These are phyloP conservation scores for Diarsia mendica DNA, from an alignment of 2,888 invertebrate species.

Conservation along the genomic window DNA sequence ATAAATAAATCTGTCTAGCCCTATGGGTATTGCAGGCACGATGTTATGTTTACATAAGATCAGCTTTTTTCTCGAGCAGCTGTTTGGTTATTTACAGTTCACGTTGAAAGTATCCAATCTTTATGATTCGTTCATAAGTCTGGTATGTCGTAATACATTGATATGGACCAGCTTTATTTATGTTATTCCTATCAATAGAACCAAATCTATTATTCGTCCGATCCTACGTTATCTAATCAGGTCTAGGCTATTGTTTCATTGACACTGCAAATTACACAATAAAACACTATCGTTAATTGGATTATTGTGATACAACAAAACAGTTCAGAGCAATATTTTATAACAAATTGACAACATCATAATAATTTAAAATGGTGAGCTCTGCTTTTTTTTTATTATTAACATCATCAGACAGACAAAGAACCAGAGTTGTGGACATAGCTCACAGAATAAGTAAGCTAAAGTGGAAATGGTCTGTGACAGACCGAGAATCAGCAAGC, in stretches of 20 bases:
- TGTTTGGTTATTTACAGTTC: background rate
- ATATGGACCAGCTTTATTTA: background rate
- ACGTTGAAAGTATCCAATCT: background rate
- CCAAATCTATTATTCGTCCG: conserved; percentile 5
- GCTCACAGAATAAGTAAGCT: too few relatives aligned
- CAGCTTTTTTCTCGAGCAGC: background rate
- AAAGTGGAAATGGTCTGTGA: too few relatives aligned
- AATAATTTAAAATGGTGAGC: conserved; percentile 29
- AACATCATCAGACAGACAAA: too few relatives aligned
- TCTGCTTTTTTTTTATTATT: background rate
- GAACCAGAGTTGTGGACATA: too few relatives aligned
- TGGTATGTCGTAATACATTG: background rate
- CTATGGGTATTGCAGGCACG: background rate
- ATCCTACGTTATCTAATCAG: conserved; percentile 27
- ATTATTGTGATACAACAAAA: background rate
- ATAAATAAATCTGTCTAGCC: background rate
- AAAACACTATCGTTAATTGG: conserved; percentile 10
- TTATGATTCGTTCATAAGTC: background rate
- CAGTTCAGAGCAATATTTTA: background rate
- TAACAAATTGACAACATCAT: conserved; percentile 9
- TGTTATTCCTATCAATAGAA: background rate
- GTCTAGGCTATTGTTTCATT: conserved; percentile 33
- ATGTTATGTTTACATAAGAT: background rate
- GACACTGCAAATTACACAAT: conserved; percentile 7
- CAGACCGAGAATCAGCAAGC: too few relatives aligned